Evolutionary conservation across 1,140 invertebrate species (phyloP).

Genomic region (Neuroterus valhalla): DNA sequence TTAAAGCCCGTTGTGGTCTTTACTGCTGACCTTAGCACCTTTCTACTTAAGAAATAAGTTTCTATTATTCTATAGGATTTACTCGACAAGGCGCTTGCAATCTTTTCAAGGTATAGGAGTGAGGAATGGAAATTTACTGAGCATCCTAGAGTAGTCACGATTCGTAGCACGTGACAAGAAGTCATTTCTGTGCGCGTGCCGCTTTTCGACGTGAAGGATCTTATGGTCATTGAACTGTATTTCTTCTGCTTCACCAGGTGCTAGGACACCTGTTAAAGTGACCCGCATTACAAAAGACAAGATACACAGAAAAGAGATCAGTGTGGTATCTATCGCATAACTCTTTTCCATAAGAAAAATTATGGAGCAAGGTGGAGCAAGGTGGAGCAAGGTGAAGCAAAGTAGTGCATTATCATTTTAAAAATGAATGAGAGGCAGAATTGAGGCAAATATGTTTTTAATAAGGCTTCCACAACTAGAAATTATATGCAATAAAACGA

Average conservation of each 20-base stretch:
- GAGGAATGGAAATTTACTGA: background rate
- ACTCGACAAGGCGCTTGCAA: background rate
- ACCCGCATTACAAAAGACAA: background rate
- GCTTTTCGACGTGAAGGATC: conserved; percentile 1
- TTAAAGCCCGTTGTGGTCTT: conserved; percentile 13
- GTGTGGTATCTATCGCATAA: background rate
- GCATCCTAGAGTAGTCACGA: too few relatives aligned
- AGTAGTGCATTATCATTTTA: too few relatives aligned
- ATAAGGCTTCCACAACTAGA: too few relatives aligned
- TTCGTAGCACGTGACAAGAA: background rate
- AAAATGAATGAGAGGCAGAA: too few relatives aligned
- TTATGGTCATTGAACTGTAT: conserved; percentile 18
- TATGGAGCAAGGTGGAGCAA: too few relatives aligned
- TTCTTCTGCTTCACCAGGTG: conserved; percentile 23
- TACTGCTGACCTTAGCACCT: background rate
- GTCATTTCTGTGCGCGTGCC: background rate
- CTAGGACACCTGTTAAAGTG: conserved; percentile 7
- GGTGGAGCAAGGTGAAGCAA: too few relatives aligned
- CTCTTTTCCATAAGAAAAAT: too few relatives aligned
- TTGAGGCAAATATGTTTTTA: too few relatives aligned
- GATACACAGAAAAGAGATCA: background rate
- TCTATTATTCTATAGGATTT: background rate
- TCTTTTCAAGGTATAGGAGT: background rate
- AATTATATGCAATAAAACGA: too few relatives aligned
- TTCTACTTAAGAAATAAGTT: background rate